These are phyloP conservation scores for Pollenia griseotomentosa DNA, from an alignment of 2,888 invertebrate genomes.

Conservation along the genomic window DNA sequence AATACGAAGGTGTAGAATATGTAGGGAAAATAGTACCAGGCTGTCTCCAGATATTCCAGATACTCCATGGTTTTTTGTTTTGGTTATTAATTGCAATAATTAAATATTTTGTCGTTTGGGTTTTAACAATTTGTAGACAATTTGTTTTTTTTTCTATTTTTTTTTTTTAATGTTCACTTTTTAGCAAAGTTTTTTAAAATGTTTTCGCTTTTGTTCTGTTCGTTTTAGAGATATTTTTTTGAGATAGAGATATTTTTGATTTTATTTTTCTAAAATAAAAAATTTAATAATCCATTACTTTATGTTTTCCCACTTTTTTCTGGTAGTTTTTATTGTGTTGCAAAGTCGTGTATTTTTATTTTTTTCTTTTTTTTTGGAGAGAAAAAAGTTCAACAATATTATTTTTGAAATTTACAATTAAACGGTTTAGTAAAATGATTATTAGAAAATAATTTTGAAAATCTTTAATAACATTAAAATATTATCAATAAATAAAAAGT, in stretches of 20 bases:
- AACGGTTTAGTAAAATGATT: background rate
- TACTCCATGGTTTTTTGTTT: constrained; percentile 75
- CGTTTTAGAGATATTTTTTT: background rate
- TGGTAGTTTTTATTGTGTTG: constrained; percentile 22
- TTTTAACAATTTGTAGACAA: constrained; percentile 11
- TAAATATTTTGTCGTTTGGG: constrained; percentile 30
- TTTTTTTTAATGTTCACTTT: background rate
- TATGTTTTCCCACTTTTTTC: constrained; percentile 7
- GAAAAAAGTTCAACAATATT: constrained; percentile 64
- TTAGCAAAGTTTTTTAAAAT: background rate
- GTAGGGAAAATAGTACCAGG: constrained; percentile 79
- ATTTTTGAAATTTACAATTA: background rate
- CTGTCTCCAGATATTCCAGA: constrained; percentile 75
- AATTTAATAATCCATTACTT: background rate
- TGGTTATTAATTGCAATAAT: too few species aligned
- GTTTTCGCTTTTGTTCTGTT: constrained; percentile 17
- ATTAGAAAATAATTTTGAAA: too few species aligned
- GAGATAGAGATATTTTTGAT: constrained; percentile 24
- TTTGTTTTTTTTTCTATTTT: constrained; percentile 36
- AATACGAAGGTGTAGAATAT: constrained; percentile 79
- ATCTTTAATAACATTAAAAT: too few species aligned
- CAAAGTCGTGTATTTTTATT: background rate
- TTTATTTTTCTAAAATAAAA: constrained; percentile 58
- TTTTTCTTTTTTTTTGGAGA: background rate
- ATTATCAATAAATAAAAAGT: too few species aligned